Evolutionary conservation across 2,888 invertebrate species (phyloP), one percentile per base, ranked within the genome.

Genomic region (Oligia fasciuncula): DNA sequence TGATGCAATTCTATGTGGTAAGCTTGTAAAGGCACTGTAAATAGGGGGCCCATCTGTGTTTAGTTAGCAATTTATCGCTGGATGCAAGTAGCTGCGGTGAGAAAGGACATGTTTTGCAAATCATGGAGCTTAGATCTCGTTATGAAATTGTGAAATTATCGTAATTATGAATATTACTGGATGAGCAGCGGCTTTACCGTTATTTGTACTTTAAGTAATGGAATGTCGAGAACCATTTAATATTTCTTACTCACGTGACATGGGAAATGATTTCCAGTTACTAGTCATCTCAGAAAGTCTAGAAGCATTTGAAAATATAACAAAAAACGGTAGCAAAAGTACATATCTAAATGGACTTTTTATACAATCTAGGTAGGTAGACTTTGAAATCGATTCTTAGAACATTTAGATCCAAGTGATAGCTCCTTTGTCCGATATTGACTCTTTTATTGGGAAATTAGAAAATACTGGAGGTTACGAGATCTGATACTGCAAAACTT

Each of bases 1-100:
- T 82, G 86, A 77, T 82, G 88, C 86, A 87, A 87, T 83, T 79
- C 57, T 74, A 46, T 87, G 85, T 87, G 76, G 82, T 77, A 85
- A 87, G 83, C 75, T 81, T 78, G 69, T 79, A 76, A 73, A 86
- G 65, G 40, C 60, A 65, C 65, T 69, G 65, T 74, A 76, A 79
- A 68, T 81, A 73, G 79, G 73, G 81, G 67, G 62, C 46, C 79
- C 81, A 87, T 87, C 79, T 79, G 72, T 79, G 62, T 84, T 76
- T 73, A 67, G 77, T 75, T 67, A 29, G 69, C 65, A 76, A 82
- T 76, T 85, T 85, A 85, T 85, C 43, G 82, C 73, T 76, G 46
- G 76, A 71, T 76, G 46, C 17, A 49, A 72, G 57, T 46, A 43
- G 69, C 46, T 75, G 66, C 40, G 67, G 62, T 76, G 49, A 65